Conservation (phyloP, 2,888 invertebrate genomes). For the Meganola albula region DNA sequence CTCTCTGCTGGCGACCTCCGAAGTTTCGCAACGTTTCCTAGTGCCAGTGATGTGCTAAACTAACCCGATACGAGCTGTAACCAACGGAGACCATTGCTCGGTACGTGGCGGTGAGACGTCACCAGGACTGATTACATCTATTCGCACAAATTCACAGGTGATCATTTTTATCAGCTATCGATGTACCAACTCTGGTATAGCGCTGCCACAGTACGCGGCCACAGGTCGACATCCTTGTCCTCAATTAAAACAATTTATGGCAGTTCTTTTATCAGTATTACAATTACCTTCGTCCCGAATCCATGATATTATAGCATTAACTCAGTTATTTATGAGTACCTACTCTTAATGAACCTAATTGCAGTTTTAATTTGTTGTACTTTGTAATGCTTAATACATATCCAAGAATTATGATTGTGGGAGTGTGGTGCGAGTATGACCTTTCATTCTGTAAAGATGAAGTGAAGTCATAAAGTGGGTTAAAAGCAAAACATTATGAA, state of each 20-base stretch:
- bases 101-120: constrained; percentile 35
- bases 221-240: constrained; percentile 66
- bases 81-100: constrained; percentile 43
- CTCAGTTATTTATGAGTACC: constrained; percentile 17
- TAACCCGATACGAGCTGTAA: constrained; percentile 32
- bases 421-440: too few species aligned
- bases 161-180: constrained; percentile 34
- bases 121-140: constrained; percentile 37
- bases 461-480: too few species aligned
- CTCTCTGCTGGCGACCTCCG: constrained; percentile 67
- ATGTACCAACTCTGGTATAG: constrained; percentile 33
- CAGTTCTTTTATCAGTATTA: constrained; percentile 58
- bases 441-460: too few species aligned
- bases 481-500: too few species aligned
- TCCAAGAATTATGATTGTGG: too few species aligned
- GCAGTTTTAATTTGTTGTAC: too few species aligned
- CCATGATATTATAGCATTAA: constrained; percentile 28
- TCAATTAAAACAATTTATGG: constrained; percentile 68
- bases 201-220: constrained; percentile 38
- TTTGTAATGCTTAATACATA: too few species aligned
- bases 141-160: constrained; percentile 41
- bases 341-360: too few species aligned
- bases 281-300: constrained; percentile 39
- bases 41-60: constrained; percentile 66
- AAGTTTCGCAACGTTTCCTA: constrained; percentile 55